A percentile compares a stretch with the other conserved stretches of the same genome.
These are phyloP conservation scores for Xenus cinereus DNA, from an alignment of 2,113 vertebrate genomes.

Conservation along the genomic window DNA sequence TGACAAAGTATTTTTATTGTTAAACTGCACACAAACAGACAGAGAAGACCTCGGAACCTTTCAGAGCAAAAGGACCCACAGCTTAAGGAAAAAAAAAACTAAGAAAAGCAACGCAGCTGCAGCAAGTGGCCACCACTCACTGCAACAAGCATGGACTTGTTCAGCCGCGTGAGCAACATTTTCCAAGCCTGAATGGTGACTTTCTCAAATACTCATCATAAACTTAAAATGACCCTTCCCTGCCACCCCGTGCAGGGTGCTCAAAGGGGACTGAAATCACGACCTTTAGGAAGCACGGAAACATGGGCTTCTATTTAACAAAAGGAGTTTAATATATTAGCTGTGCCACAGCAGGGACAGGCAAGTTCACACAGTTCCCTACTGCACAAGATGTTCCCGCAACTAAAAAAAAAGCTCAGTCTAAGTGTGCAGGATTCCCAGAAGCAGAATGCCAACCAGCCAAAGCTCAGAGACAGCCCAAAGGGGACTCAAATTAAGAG, in stretches of 20 bases:
- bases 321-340: neutral
- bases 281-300: neutral
- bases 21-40: neutral
- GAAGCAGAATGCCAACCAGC: neutral
- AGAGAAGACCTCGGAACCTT: neutral
- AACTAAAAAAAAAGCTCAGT: neutral
- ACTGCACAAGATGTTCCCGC: neutral
- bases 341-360: neutral
- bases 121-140: neutral
- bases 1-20: neutral
- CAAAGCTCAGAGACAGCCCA: neutral
- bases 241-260: neutral
- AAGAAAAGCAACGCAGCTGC: neutral
- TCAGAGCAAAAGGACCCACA: neutral
- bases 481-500: neutral
- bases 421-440: neutral
- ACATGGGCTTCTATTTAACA: neutral
- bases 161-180: neutral
- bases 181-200: constrained; percentile 37
- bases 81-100: neutral
- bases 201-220: neutral
- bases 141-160: constrained; percentile 40
- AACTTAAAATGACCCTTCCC: constrained; percentile 24
- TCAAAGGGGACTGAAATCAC: neutral
- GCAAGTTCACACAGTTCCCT: neutral